Base-by-base conservation (phyloP, 2,797 vertebrate species). In the Lates japonicus region DNA sequence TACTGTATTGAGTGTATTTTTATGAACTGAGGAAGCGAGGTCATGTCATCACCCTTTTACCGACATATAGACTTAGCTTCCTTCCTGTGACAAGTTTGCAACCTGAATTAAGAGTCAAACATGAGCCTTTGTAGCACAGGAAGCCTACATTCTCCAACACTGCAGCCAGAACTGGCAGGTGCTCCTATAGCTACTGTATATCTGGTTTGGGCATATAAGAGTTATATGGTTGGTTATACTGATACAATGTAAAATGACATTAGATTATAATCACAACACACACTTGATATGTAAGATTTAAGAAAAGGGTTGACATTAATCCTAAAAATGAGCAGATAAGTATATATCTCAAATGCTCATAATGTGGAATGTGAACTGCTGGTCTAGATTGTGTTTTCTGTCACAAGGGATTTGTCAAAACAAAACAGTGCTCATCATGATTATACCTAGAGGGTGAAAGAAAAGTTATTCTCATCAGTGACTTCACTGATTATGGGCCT, bases 401-500 rank as follows among this genome's bases (percentile, higher is more conserved):
- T 22, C 5, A 44, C 8, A 33, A 42, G 2, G 7, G n/a, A n/a
- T 29, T 16, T 41, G 22, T 70, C 25, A 64, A 62, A 46, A 51
- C 59, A 69, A 72, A 74, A 67, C 22, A 7, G 1, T 25, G 33
- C 2, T 67, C 1, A 35, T 57, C 3, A 9, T 42, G 29, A 22
- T 80, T 37, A 70, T 16, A 62, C 14, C 37, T 20, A 5, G 13
- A 69, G 44, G 44, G 46, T 25, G 69, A 68, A 52, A 60, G 51
- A 81, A 59, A 66, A 63, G 59, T 59, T 49, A 39, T 62, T 60
- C 39, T 68, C 57, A 49, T 72, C 62, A 71, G 70, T 59, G 80
- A 73, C 81, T 82, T 62, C 70, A 74, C 72, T 76, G 75, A 76
- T 80, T 59, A 55, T 73, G 63, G 58, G 80, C 72, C 79, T 69